A percentile compares a stretch with the other conserved stretches of the same genome.
phyloP scores from a whole-genome alignment of 2,888 invertebrate species.

The Nesidiocoris tenuis region DNA sequence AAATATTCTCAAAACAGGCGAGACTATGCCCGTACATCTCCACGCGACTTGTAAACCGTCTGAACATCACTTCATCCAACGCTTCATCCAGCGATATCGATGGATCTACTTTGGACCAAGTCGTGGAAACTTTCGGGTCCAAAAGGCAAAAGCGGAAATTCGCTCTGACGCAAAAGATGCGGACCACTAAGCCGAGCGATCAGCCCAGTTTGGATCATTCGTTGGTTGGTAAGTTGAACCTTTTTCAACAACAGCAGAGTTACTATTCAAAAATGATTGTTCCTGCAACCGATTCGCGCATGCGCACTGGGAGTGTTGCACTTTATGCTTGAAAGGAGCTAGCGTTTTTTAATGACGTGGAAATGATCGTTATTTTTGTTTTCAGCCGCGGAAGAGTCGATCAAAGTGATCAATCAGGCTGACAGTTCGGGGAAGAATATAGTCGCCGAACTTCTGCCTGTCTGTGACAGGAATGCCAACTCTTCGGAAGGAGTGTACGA shows the following conservation, averaged over 20 bases:
- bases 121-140: background rate
- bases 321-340: too few relatives aligned
- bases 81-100: background rate
- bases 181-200: background rate
- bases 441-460: constrained; percentile 21
- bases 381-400: background rate
- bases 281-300: too few relatives aligned
- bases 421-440: background rate
- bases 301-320: too few relatives aligned
- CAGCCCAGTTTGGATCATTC: background rate
- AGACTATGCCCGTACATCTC: background rate
- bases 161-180: background rate
- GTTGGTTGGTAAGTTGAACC: background rate
- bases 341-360: too few relatives aligned
- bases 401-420: background rate
- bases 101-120: background rate
- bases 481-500: constrained; percentile 20
- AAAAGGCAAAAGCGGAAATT: background rate
- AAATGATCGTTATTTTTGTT: too few relatives aligned
- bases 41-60: background rate
- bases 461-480: constrained; percentile 39
- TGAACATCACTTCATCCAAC: background rate
- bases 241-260: background rate
- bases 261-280: background rate
- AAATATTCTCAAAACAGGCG: too few relatives aligned